A percentile compares a stretch with the other conserved stretches of the same genome.
Evolutionary conservation across 2,113 vertebrate genomes (phyloP).

Genomic region (Poecile atricapillus): DNA sequence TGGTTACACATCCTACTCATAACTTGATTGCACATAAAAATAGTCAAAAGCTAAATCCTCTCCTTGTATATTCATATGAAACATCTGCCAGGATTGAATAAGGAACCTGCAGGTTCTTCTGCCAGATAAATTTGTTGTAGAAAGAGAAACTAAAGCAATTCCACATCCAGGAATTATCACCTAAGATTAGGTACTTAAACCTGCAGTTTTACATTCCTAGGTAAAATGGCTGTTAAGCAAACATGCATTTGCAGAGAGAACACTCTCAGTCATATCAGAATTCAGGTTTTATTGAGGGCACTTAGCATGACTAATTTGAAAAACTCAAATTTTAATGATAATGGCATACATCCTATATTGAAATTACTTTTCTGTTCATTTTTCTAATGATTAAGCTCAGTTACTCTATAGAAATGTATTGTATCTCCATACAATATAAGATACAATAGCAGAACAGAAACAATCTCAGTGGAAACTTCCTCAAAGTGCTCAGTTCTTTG

Average conservation of each 20-base stretch:
- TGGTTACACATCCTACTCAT: not conserved
- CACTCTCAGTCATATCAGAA: not conserved
- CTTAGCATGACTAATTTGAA: not conserved
- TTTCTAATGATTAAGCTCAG: not conserved
- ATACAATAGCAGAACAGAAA: not conserved
- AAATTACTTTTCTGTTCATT: not conserved
- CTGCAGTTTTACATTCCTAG: not conserved
- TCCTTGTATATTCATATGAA: not conserved
- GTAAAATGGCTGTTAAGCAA: not conserved
- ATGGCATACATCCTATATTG: not conserved
- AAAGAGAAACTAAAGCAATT: not conserved
- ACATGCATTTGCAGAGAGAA: not conserved
- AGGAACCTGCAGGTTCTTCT: not conserved
- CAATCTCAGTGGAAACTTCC: not conserved
- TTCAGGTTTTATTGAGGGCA: not conserved
- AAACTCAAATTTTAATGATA: slow-evolving; percentile 1
- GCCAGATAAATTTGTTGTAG: not conserved
- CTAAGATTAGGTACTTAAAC: not conserved
- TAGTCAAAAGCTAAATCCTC: not conserved
- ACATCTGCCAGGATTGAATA: not conserved
- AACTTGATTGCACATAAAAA: not conserved
- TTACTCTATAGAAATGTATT: not conserved
- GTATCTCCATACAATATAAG: not conserved
- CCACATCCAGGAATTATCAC: not conserved
- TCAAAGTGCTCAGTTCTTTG: not conserved